These are phyloP conservation scores for Trissolcus japonicus DNA, from an alignment of 2,888 invertebrate species.

Conservation along the genomic window DNA sequence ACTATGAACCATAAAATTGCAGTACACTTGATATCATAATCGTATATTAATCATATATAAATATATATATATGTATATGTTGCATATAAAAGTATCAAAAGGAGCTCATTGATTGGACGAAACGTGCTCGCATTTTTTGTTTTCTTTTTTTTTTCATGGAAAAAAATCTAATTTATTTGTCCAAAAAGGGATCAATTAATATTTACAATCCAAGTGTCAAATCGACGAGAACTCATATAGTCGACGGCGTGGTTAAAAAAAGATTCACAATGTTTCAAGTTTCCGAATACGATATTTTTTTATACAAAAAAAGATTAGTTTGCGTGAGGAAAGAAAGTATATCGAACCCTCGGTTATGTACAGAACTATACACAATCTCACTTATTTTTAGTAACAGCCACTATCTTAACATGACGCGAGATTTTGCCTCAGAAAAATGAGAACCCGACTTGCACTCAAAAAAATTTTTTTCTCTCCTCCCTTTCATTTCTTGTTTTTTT, in stretches of 20 bases:
- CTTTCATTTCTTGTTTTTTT: not conserved
- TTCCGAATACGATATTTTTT: not conserved
- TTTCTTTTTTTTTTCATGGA: constrained; percentile 4
- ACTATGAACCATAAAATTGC: constrained; percentile 41
- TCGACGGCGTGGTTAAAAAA: not conserved
- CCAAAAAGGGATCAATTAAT: constrained; percentile 6
- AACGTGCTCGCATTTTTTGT: constrained; percentile 23
- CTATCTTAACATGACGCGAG: constrained; percentile 50
- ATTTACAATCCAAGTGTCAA: constrained; percentile 36
- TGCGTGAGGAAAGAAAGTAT: constrained; percentile 21
- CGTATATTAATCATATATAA: constrained; percentile 37
- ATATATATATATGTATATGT: constrained; percentile 32
- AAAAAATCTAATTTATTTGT: constrained; percentile 26
- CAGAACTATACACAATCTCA: constrained; percentile 50
- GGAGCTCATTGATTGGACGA: constrained; percentile 41
- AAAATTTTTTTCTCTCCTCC: not conserved
- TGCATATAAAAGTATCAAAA: constrained; percentile 56
- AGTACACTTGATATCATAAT: constrained; percentile 41
- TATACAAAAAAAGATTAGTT: constrained; percentile 5
- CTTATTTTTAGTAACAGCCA: constrained; percentile 49
- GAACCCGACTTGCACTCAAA: not conserved
- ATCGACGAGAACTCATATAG: not conserved
- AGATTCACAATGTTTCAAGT: not conserved
- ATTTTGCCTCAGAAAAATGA: not conserved
- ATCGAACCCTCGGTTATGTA: constrained; percentile 51